phyloP scores from a whole-genome alignment of 1,140 invertebrate genomes.

The Ceratosolen solmsi region DNA sequence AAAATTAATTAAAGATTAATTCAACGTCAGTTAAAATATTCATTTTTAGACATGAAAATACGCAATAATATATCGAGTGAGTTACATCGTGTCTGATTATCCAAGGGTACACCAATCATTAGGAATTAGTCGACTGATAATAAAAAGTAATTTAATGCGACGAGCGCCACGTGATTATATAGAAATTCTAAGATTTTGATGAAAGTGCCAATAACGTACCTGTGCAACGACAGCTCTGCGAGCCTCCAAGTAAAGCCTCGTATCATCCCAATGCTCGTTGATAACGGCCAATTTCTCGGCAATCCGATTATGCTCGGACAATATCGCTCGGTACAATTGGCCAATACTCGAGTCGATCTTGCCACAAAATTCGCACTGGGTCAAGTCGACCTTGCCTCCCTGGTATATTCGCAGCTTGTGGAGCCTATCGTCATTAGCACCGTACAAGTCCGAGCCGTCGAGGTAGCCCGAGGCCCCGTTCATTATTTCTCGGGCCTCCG shows the following conservation, averaged over 20 bases:
- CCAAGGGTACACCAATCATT: too few species aligned
- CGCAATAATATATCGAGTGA: too few species aligned
- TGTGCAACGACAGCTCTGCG: conserved; percentile 82
- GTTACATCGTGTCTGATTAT: too few species aligned
- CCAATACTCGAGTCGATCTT: conserved; percentile 63
- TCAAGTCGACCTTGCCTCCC: conserved; percentile 79
- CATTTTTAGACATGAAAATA: too few species aligned
- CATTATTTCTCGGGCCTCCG: conserved; percentile 86
- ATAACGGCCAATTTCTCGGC: conserved; percentile 80
- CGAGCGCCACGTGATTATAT: too few species aligned
- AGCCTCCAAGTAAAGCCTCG: conserved; percentile 85
- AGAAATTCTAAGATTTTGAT: too few species aligned
- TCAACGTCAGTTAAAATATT: too few species aligned
- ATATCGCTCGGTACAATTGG: conserved; percentile 80
- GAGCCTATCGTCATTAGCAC: conserved; percentile 80
- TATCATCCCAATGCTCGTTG: conserved; percentile 91
- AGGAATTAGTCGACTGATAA: too few species aligned
- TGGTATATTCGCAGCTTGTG: conserved; percentile 83
- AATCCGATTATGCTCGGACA: conserved; percentile 89
- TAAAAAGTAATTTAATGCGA: too few species aligned
- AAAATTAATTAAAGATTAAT: too few species aligned
- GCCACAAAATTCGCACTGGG: conserved; percentile 76
- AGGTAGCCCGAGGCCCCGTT: conserved; percentile 91
- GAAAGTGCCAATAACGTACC: too few species aligned
- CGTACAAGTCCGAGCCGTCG: conserved; percentile 91